Percentiles rank a stretch among this genome's conserved stretches.
Conservation (phyloP, 2,113 vertebrate species). For the Sinosuthora webbiana region DNA sequence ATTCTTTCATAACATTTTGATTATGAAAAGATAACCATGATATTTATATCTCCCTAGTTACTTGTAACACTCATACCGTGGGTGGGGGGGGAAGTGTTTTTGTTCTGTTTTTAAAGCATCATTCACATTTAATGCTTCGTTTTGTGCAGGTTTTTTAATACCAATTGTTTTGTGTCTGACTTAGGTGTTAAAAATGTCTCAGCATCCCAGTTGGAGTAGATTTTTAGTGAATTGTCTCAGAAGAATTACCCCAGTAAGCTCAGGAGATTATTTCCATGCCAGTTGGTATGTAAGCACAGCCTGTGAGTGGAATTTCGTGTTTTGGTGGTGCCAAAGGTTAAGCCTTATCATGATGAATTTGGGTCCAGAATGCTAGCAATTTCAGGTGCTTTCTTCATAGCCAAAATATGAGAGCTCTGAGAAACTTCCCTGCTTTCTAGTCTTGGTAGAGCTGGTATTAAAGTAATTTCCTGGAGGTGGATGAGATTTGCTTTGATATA, state of each 20-base stretch:
- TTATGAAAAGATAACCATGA: slow-evolving; percentile 34
- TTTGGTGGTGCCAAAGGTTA: background rate
- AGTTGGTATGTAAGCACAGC: background rate
- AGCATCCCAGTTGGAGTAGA: background rate
- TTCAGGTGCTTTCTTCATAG: background rate
- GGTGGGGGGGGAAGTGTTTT: background rate
- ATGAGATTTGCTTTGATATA: slow-evolving; percentile 3
- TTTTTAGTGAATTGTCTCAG: background rate
- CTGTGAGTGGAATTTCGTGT: background rate
- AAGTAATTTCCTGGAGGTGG: background rate
- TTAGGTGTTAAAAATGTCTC: background rate
- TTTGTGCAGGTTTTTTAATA: background rate
- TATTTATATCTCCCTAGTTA: slow-evolving; percentile 33
- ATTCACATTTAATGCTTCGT: background rate
- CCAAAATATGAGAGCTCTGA: background rate
- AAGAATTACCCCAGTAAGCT: background rate
- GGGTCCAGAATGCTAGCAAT: background rate
- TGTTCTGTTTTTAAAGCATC: background rate
- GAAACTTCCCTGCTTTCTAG: background rate
- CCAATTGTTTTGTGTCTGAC: background rate
- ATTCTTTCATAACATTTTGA: slow-evolving; percentile 55
- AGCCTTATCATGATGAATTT: background rate
- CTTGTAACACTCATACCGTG: background rate
- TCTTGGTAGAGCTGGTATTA: background rate
- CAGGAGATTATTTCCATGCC: background rate